Base-by-base conservation (phyloP, 2,888 invertebrate genomes). In the Dryobota labecula region DNA sequence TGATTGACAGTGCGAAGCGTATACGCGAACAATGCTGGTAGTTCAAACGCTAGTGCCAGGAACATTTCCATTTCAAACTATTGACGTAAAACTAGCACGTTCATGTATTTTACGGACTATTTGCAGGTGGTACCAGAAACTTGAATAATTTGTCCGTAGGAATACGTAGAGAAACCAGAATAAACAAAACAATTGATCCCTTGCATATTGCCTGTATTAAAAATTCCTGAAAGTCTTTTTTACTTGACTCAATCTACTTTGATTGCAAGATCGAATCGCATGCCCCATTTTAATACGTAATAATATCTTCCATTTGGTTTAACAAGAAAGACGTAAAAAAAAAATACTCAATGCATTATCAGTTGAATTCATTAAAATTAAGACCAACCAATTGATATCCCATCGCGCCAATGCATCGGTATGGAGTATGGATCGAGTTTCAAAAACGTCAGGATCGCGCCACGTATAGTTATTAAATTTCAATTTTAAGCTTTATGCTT, bases 401-500 rank as follows among this genome's bases (percentile, higher is more conserved):
- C 67, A 75, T 74, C 58, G 58, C 47, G 65, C 58, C 51, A 74
- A 66, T 73, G 66, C 71, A 61, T 20, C 41, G 49, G 13, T 51
- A 62, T 18, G 53, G 61, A 56, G 73, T 54, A 65, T 33, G 73
- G 64, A 64, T 41, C 70, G 63, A 60, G 77, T 64, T 79, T 84
- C 62, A 81, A 85, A 85, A 85, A 83, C 43, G 71, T 60, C 73
- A 66, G 76, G 66, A 83, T 78, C 72, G 67, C 64, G 73, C 63
- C 67, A 61, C 76, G 79, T 79, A 84, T 87, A 88, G 90, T 90
- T 92, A 90, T 93, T 90, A 92, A 92, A 92, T 93, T 91, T 88
- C 90, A 91, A 93, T 92, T 93, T 93, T 89, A 92, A 93, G 92
- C 93, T 92, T 91, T 91, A 89, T 92, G 92, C 91, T 88, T 82